phyloP scores from a whole-genome alignment of 2,888 invertebrate genomes.

The Beris chalybata region DNA sequence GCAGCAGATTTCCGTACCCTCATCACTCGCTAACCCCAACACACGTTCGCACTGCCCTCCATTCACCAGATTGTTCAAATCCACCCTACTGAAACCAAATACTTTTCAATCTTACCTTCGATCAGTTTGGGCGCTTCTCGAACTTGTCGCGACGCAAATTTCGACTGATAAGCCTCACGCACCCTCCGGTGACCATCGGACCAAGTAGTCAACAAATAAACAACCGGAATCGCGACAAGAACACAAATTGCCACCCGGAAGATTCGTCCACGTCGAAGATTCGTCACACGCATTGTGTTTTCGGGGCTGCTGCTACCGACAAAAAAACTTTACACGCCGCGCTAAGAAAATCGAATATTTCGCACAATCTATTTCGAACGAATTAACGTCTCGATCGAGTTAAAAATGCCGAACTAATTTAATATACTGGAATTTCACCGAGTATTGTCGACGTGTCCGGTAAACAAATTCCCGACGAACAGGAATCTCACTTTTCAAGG shows the following conservation, averaged over 20 bases:
- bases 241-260: constrained; percentile 60
- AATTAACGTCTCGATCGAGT: not conserved
- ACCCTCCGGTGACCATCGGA: constrained; percentile 58
- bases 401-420: constrained; percentile 4
- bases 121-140: constrained; percentile 52
- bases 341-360: not conserved
- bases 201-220: constrained; percentile 67
- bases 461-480: constrained; percentile 30
- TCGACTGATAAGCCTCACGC: constrained; percentile 48
- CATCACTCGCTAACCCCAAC: too few species aligned
- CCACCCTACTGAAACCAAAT: too few species aligned
- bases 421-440: constrained; percentile 10
- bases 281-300: constrained; percentile 63
- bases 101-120: constrained; percentile 46
- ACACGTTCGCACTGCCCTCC: too few species aligned
- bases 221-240: constrained; percentile 61
- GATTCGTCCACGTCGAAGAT: constrained; percentile 63
- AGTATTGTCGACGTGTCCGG: constrained; percentile 37
- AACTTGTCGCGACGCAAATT: constrained; percentile 42
- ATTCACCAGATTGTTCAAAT: too few species aligned
- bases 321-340: not conserved
- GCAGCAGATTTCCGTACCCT: too few species aligned
- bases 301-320: not conserved
- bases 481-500: not conserved
- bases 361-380: not conserved